Base-by-base conservation (phyloP, 1,140 invertebrate genomes). In the Oreohelix idahoensis region DNA sequence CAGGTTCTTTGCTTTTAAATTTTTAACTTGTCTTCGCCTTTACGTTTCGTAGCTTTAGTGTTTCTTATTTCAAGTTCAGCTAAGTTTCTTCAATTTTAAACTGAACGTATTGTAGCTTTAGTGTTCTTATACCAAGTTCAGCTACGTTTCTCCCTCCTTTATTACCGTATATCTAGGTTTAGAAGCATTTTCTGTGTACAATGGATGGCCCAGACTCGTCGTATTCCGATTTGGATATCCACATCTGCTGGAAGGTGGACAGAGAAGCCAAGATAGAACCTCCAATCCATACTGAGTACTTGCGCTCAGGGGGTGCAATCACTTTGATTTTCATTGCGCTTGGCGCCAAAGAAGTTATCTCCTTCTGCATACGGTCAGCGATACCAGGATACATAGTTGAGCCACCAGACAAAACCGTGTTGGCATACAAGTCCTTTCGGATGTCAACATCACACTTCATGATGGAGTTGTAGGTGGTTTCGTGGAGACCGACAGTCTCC, bases 341-440 rank as follows among this genome's bases (percentile, higher is more conserved):
- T 71, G 87, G 87, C 17, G 86, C 86, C 13, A 88, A 78, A 35
- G 86, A 63, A 10, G 85, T 79, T 53, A 88, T 87, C 78, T 88
- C 87, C 76, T 88, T 88, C 83, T 87, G 86, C 86, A 88, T 87
- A 42, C 88, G 42, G 80, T 89, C 81, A 81, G 81, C 83, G 85
- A 88, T 86, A 79, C 90, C 88, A 17, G 97, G 97, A 94, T 97
- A 98, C 97, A 98, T 98, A 87, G 94, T 94, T 94, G 97, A 97
- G 93, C 97, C 97, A 90, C 97, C 97, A 84, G 97, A 98, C 93
- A 97, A 92, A 85, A 97, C 96, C 86, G 96, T 97, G 95, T 97
- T 97, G 93, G 96, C 96, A 92, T 97, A 97, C 93, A 97, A 93
- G 94, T 97, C 96, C 94, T 95, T 97, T 92, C 96, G 95, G 93